Evolutionary conservation across 2,113 vertebrate species (phyloP).

Genomic region (Actenoides lindsayi): DNA sequence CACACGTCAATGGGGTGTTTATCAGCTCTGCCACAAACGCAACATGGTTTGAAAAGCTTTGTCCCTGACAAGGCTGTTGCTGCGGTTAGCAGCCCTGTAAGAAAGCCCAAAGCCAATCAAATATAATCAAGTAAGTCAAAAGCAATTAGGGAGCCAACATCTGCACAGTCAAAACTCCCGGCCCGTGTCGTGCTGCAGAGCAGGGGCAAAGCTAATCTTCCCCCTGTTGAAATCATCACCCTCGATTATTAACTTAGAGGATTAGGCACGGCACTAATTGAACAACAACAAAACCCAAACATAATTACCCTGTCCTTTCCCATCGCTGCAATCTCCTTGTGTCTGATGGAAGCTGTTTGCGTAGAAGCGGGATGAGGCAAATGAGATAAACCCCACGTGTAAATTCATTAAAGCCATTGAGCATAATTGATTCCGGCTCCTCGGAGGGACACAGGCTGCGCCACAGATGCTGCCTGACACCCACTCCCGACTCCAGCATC

Average conservation of each 20-base stretch:
- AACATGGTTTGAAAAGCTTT: not conserved
- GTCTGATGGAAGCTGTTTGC: not conserved
- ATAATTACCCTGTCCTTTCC: constrained; percentile 29
- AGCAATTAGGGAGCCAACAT: constrained; percentile 45
- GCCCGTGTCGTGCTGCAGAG: not conserved
- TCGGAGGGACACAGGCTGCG: not conserved
- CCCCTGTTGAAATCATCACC: constrained; percentile 33
- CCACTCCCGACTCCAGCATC: not conserved
- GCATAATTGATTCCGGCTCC: constrained; percentile 14
- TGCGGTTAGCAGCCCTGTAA: not conserved
- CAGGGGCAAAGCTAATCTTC: not conserved
- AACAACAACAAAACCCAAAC: constrained; percentile 45
- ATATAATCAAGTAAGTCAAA: not conserved
- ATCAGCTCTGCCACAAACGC: not conserved
- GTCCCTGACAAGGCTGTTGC: not conserved
- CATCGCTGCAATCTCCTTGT: not conserved
- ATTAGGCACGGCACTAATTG: constrained; percentile 56
- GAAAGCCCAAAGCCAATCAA: constrained; percentile 6
- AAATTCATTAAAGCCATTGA: not conserved
- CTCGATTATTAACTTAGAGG: constrained; percentile 56
- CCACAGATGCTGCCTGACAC: not conserved
- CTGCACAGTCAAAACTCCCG: not conserved
- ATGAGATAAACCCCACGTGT: not conserved
- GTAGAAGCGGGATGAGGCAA: not conserved
- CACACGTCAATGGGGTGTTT: accelerated